Percentiles rank a stretch among this genome's conserved stretches.
Evolutionary conservation across 2,888 invertebrate genomes (phyloP).

Genomic region (Eilema griseolum): DNA sequence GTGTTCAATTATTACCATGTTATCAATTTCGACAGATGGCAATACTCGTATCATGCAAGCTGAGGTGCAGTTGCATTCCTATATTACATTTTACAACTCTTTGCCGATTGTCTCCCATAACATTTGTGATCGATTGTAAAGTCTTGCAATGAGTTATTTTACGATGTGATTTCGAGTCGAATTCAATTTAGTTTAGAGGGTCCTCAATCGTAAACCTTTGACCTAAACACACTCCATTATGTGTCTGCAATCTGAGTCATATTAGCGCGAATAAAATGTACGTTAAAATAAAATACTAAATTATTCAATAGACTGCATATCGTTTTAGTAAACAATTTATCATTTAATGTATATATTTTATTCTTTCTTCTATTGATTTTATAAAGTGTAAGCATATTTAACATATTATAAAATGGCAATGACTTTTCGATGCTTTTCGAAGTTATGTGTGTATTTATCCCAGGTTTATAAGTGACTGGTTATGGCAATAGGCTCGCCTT

Average conservation of each 20-base stretch:
- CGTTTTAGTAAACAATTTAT: conserved; percentile 42
- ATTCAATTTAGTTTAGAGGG: conserved; percentile 83
- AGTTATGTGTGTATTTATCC: too few relatives aligned
- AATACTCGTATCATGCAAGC: conserved; percentile 22
- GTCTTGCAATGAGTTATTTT: conserved; percentile 72
- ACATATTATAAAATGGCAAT: not conserved
- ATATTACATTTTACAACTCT: conserved; percentile 57
- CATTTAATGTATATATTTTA: conserved; percentile 22
- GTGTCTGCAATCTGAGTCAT: conserved; percentile 54
- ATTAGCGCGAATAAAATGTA: conserved; percentile 62
- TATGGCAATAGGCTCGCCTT: too few relatives aligned
- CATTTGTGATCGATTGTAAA: conserved; percentile 70
- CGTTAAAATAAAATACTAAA: conserved; percentile 52
- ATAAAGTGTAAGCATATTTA: not conserved
- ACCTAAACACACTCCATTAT: conserved; percentile 70
- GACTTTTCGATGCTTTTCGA: not conserved
- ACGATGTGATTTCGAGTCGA: conserved; percentile 76
- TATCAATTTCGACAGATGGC: conserved; percentile 19
- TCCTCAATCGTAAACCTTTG: conserved; percentile 78
- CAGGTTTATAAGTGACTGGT: too few relatives aligned
- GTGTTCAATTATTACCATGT: not conserved
- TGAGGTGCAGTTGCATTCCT: conserved; percentile 44
- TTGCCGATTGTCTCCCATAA: conserved; percentile 55
- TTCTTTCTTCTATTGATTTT: not conserved
- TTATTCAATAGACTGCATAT: conserved; percentile 43